phyloP scores from a whole-genome alignment of 2,113 vertebrate species.

The Heterochromis multidens region DNA sequence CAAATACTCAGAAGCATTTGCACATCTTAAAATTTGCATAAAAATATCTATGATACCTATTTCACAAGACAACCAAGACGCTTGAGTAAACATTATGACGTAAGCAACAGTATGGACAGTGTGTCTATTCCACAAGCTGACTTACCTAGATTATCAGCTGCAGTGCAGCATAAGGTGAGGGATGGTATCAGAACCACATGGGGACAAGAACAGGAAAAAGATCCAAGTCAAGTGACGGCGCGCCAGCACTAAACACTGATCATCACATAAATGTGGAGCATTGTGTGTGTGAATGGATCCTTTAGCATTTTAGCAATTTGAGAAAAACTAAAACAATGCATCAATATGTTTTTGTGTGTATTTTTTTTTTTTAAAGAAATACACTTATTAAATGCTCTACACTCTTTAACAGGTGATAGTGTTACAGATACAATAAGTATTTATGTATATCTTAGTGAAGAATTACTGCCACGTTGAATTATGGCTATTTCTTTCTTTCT shows the following conservation, averaged over 20 bases:
- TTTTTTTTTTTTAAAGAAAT: neutral
- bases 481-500: neutral
- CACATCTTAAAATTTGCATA: neutral
- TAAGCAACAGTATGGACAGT: constrained; percentile 17
- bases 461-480: neutral
- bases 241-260: constrained; percentile 24
- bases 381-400: neutral
- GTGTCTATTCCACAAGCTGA: constrained; percentile 31
- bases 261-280: constrained; percentile 8
- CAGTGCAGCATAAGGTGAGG: constrained; percentile 48
- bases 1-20: neutral
- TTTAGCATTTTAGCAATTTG: neutral
- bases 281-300: neutral
- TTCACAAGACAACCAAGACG: neutral
- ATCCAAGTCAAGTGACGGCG: constrained; percentile 48
- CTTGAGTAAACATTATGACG: neutral
- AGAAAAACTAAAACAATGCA: neutral
- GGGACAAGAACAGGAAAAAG: constrained; percentile 57
- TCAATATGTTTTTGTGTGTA: neutral
- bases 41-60: neutral
- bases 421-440: neutral
- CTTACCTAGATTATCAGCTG: constrained; percentile 77
- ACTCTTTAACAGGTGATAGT: neutral
- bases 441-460: neutral
- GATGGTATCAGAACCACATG: constrained; percentile 53